A percentile compares a stretch with the other conserved stretches of the same genome.
phyloP scores from a whole-genome alignment of 1,140 invertebrate species.

The Sinonovacula constricta region DNA sequence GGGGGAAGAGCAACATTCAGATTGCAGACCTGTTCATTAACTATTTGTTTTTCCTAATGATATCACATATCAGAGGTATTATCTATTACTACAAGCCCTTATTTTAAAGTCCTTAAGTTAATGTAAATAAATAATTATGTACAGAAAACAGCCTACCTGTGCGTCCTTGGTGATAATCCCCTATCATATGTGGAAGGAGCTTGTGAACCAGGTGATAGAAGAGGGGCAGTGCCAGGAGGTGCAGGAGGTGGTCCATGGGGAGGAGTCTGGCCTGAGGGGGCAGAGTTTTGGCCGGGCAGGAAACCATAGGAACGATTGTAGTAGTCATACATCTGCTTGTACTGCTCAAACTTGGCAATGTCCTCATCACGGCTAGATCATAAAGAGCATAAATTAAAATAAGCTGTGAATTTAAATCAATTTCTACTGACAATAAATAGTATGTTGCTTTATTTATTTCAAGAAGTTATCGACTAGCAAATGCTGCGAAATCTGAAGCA shows the following conservation, averaged over 20 bases:
- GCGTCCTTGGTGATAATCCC: conserved; percentile 12
- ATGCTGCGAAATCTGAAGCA: neutral
- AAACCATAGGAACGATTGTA: conserved; percentile 40
- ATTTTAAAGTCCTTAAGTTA: too few relatives aligned
- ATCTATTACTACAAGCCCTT: too few relatives aligned
- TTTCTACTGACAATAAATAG: neutral
- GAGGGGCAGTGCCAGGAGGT: conserved; percentile 24
- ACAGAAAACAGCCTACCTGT: conserved; percentile 7
- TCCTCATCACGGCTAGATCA: conserved; percentile 26
- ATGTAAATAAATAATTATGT: too few relatives aligned
- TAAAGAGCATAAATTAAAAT: neutral
- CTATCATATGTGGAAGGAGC: too few relatives aligned
- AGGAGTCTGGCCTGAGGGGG: conserved; percentile 25
- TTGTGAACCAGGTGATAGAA: too few relatives aligned
- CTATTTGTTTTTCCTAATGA: too few relatives aligned
- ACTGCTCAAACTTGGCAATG: conserved; percentile 46
- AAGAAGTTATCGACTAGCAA: neutral
- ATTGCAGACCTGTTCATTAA: too few relatives aligned
- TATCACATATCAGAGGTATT: too few relatives aligned
- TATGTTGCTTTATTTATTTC: neutral
- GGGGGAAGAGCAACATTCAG: too few relatives aligned
- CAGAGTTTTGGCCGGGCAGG: conserved; percentile 3
- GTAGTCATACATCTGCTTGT: conserved; percentile 39
- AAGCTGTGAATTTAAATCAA: neutral
- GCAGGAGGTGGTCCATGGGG: conserved; percentile 40